These are phyloP conservation scores for Hypsibius dujardini DNA, from an alignment of 1,140 invertebrate genomes.

Conservation along the genomic window DNA sequence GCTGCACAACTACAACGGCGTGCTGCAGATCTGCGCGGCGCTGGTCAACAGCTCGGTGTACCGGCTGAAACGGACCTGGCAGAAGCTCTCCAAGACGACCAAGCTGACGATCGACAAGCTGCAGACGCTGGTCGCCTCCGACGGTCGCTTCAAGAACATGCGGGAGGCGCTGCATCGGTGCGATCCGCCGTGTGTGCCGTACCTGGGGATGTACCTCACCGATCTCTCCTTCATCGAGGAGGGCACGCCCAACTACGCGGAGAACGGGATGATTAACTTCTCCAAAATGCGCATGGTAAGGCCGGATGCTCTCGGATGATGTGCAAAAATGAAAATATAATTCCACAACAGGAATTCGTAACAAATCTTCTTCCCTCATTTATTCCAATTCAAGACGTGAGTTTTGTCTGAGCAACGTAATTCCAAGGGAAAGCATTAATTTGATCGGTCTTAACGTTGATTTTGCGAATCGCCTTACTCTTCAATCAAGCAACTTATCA, in stretches of 20 bases:
- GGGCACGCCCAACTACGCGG: slow-evolving; percentile 73
- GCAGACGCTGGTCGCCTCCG: slow-evolving; percentile 66
- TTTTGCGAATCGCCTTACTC: neutral
- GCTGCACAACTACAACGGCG: slow-evolving; percentile 82
- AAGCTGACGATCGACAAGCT: slow-evolving; percentile 69
- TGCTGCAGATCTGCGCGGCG: slow-evolving; percentile 79
- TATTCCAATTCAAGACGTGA: neutral
- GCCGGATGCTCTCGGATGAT: neutral
- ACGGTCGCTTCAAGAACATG: slow-evolving; percentile 68
- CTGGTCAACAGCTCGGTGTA: slow-evolving; percentile 76
- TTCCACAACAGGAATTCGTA: neutral
- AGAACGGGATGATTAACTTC: slow-evolving; percentile 77
- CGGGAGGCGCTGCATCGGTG: slow-evolving; percentile 66
- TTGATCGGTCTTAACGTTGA: neutral
- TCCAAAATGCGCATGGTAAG: slow-evolving; percentile 88
- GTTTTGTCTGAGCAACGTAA: too few relatives aligned
- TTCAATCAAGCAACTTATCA: too few relatives aligned
- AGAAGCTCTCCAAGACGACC: slow-evolving; percentile 80
- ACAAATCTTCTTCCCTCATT: neutral
- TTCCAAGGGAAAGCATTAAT: neutral
- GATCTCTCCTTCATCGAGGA: slow-evolving; percentile 87
- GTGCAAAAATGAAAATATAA: neutral
- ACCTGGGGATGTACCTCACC: slow-evolving; percentile 74
- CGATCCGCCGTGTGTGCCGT: slow-evolving; percentile 81
- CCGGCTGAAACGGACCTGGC: slow-evolving; percentile 78